Evolutionary conservation across 2,797 vertebrate genomes (phyloP), one percentile per base, ranked within the genome.

Genomic region (Podarcis lilfordi): DNA sequence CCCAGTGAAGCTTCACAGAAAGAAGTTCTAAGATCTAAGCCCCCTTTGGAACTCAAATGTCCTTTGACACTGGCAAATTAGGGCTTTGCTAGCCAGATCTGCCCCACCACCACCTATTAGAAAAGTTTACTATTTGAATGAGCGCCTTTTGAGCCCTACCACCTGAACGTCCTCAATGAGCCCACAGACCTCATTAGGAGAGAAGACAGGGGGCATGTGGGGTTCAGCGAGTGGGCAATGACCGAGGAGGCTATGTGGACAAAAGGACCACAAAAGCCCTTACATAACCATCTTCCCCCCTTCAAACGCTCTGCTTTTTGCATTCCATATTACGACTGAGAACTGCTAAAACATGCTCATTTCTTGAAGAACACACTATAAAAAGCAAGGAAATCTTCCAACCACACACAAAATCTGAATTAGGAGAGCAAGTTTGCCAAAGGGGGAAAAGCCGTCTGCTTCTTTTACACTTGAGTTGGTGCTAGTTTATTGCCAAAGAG

Each of bases 371-470:
- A 88, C 89, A 88, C 6, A 11, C 59, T 10, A 78, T 25, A 27
- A 72, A 84, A 15, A 92, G 19, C 89, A 80, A 90, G 89, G n/a
- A 80, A 25, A 92, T 91, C 76, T 88, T 94, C 75, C 88, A 94
- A 61, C 32, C 59, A 92, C 91, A 78, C 90, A 91, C 92, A 93
- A 94, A 89, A 86, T 91, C 71, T 32, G 15, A 35, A 93, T 92
- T 86, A 95, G 64, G 80, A 92, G 27, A 93, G 93, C 89, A 94
- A 91, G 91, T 92, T 76, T 87, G 69, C 71, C 82, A 61, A 90
- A 92, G 90, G 89, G 72, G 83, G 89, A 91, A 88, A 90, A 84
- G 17, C 68, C 89, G 72, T 90, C 92, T 90, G 92, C 64, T 78
- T 88, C 85, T 92, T 80, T 87, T 72, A 69, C 77, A 88, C 66